Base-by-base conservation (phyloP, 2,113 vertebrate species). In the Apodemus speciosus region DNA sequence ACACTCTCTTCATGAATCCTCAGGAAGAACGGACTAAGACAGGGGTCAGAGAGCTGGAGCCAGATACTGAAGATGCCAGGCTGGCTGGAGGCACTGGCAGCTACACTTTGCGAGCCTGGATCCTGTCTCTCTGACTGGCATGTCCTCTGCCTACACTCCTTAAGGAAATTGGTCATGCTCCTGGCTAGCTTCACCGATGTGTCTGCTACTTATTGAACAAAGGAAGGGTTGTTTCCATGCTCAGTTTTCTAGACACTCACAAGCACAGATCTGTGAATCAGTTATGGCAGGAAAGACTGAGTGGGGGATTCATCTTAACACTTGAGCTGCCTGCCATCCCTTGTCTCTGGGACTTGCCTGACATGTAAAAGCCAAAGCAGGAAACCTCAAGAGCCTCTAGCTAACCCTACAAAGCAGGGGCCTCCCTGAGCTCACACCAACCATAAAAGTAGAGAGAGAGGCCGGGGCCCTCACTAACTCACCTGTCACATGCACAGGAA, bases 11-110 rank as follows among this genome's bases (percentile, higher is more conserved):
- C 97, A 90, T 95, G 93, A 97, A 95, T 95, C 96, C 92, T 97
- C 94, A 89, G 95, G 94, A 97, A 97, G 97, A 92, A 97, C 95
- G 87, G 81, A 88, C 77, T 58, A 95, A 95, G 95, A 95, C 77
- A 89, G 83, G 93, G 96, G 91, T 60, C 97, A 96, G 84, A 93
- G 95, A 93, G 94, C 86, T 25, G 0, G 95, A 96, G 94, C 88
- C 96, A 94, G 96, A 97, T 38, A 87, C 95, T 51, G 38, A 62
- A 94, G 79, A 89, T 35, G 18, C 95, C 95, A 96, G 92, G 88
- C 75, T 66, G 92, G 90, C 92, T 76, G 90, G 85, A 91, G 23
- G 85, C 25, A 53, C 76, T 10, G 60, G 88, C 35, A 64, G 76
- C 90, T 84, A 80, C 5, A 32, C 76, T 93, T 32, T 76, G 93